phyloP scores from a whole-genome alignment of 2,888 invertebrate genomes.

The Chrysodeixis includens region DNA sequence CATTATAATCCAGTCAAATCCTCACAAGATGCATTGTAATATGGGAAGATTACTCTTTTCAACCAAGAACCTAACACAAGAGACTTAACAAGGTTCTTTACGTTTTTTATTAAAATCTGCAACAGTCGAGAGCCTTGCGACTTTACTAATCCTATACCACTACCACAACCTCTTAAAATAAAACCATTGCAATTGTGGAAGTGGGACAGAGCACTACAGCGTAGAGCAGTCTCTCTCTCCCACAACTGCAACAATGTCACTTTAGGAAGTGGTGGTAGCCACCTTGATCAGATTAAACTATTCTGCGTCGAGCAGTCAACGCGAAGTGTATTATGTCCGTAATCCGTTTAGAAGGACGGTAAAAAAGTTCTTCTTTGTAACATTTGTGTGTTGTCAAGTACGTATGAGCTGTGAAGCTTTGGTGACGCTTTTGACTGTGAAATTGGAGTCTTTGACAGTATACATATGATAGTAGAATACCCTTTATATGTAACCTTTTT shows the following conservation, averaged over 20 bases:
- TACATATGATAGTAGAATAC: background rate
- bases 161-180: too few species aligned
- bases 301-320: slow-evolving; percentile 27
- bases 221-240: too few species aligned
- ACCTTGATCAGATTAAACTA: slow-evolving; percentile 38
- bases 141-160: slow-evolving; percentile 29
- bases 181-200: too few species aligned
- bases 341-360: slow-evolving; percentile 51
- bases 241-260: too few species aligned
- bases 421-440: slow-evolving; percentile 36
- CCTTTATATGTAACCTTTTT: background rate
- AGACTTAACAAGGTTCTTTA: background rate
- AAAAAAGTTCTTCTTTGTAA: slow-evolving; percentile 35
- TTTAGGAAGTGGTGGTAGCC: too few species aligned
- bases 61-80: slow-evolving; percentile 1
- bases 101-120: slow-evolving; percentile 32
- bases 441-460: slow-evolving; percentile 35
- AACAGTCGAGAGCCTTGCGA: slow-evolving; percentile 28
- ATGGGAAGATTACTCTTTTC: slow-evolving; percentile 14
- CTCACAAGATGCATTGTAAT: slow-evolving; percentile 10
- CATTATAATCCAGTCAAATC: slow-evolving; percentile 14
- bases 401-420: slow-evolving; percentile 4
- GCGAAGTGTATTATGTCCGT: slow-evolving; percentile 39
- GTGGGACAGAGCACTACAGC: too few species aligned
- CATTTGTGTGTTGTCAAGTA: slow-evolving; percentile 26